Percentiles rank a stretch among this genome's conserved stretches.
Evolutionary conservation across 2,888 invertebrate genomes (phyloP).

Genomic region (Crematogaster levior): DNA sequence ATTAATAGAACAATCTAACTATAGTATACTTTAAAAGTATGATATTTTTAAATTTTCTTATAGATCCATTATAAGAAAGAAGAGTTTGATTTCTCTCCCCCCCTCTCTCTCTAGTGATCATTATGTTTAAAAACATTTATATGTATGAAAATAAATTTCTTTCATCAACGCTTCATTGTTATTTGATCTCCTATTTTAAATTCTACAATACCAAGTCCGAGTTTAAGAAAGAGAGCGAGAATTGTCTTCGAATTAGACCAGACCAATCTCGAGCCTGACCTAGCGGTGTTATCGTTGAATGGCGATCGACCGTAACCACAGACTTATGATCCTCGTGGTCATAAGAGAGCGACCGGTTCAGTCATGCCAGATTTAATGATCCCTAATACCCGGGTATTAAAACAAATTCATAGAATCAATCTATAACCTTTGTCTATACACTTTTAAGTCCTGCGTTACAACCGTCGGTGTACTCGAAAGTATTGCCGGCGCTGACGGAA

Average conservation of each 20-base stretch:
- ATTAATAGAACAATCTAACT: constrained; percentile 18
- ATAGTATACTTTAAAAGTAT: neutral
- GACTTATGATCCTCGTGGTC: constrained; percentile 46
- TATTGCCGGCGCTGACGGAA: constrained; percentile 7
- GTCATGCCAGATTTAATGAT: constrained; percentile 75
- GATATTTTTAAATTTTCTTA: neutral
- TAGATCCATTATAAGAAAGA: neutral
- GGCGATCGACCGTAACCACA: constrained; percentile 66
- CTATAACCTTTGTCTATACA: constrained; percentile 76
- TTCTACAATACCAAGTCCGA: neutral
- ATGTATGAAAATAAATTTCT: neutral
- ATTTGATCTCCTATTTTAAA: neutral
- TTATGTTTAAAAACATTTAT: neutral
- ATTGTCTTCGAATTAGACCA: constrained; percentile 15
- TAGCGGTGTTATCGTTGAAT: constrained; percentile 59
- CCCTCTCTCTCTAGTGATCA: neutral
- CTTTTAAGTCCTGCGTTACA: constrained; percentile 55
- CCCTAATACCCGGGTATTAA: constrained; percentile 77
- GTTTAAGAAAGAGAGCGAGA: neutral
- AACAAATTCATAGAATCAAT: constrained; percentile 80
- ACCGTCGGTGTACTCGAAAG: constrained; percentile 5
- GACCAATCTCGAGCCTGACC: constrained; percentile 15
- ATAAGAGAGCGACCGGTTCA: constrained; percentile 56
- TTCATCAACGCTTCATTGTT: neutral
- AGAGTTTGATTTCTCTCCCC: neutral